phyloP scores from a whole-genome alignment of 2,797 vertebrate genomes.

The Leptodactylus fallax region DNA sequence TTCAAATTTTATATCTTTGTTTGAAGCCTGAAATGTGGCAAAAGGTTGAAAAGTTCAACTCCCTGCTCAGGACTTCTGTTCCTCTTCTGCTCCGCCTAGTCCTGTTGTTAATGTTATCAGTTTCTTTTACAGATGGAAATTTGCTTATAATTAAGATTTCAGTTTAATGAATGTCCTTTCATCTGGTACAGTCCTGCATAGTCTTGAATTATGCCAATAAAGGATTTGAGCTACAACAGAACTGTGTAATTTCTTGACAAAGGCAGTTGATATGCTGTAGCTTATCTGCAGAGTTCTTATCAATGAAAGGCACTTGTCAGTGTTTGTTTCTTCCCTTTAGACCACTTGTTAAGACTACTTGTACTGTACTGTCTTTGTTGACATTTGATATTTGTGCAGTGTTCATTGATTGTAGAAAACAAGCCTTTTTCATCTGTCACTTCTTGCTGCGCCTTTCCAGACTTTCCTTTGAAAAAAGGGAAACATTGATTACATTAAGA shows the following conservation, averaged over 20 bases:
- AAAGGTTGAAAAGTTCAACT: no score
- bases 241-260: conserved; percentile 36
- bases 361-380: conserved; percentile 43
- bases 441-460: conserved; percentile 23
- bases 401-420: conserved; percentile 50
- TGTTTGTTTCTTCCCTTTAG: conserved; percentile 41
- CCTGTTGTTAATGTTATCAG: no score
- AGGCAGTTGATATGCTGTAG: conserved; percentile 7
- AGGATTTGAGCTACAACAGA: conserved; percentile 33
- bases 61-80: no score
- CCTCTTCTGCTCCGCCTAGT: no score
- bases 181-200: conserved; percentile 18
- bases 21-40: no score
- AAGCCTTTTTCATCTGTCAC: conserved; percentile 43
- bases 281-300: conserved; percentile 40
- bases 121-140: conserved; percentile 21
- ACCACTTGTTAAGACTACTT: conserved; percentile 45
- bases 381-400: conserved; percentile 52
- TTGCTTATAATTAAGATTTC: conserved; percentile 42
- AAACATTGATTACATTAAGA: conserved; percentile 21
- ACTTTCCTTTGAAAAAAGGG: conserved; percentile 4
- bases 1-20: no score
- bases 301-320: conserved; percentile 50
- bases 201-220: conserved; percentile 21
- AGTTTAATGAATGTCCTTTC: conserved; percentile 32